These are phyloP conservation scores for Calliphora vicina DNA, from an alignment of 1,140 invertebrate species.

Conservation along the genomic window DNA sequence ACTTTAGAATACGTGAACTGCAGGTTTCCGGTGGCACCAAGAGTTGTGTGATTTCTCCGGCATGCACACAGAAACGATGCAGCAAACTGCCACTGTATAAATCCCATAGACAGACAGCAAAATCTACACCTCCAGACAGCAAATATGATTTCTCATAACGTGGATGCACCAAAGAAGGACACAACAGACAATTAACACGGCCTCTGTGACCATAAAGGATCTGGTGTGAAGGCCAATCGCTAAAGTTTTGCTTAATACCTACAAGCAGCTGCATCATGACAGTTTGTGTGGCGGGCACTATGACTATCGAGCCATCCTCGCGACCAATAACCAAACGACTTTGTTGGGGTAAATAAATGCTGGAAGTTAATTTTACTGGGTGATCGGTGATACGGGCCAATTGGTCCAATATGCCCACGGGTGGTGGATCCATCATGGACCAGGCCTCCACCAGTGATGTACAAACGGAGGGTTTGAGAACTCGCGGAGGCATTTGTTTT, in stretches of 20 bases:
- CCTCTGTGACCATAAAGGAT: slow-evolving; percentile 90
- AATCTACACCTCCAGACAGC: slow-evolving; percentile 96
- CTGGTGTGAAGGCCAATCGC: slow-evolving; percentile 91
- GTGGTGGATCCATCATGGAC: slow-evolving; percentile 84
- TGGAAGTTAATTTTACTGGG: slow-evolving; percentile 84
- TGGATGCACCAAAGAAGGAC: slow-evolving; percentile 91
- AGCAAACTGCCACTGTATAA: slow-evolving; percentile 87
- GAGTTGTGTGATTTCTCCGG: slow-evolving; percentile 89
- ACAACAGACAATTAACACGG: slow-evolving; percentile 92
- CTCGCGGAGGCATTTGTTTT: slow-evolving; percentile 61
- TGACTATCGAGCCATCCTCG: slow-evolving; percentile 96
- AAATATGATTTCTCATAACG: slow-evolving; percentile 92
- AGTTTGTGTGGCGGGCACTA: slow-evolving; percentile 94
- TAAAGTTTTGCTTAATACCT: slow-evolving; percentile 86
- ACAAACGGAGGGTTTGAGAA: slow-evolving; percentile 75
- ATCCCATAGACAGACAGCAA: slow-evolving; percentile 98
- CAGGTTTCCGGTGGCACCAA: slow-evolving; percentile 92
- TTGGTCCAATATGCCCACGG: slow-evolving; percentile 90
- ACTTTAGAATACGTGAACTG: slow-evolving; percentile 90
- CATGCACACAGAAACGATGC: slow-evolving; percentile 97
- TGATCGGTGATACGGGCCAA: slow-evolving; percentile 74
- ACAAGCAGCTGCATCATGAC: slow-evolving; percentile 93
- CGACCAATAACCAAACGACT: slow-evolving; percentile 93
- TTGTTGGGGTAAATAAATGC: slow-evolving; percentile 91
- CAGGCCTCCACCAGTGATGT: slow-evolving; percentile 86